Evolutionary conservation across 2,888 invertebrate genomes (phyloP).

Genomic region (Drosophila borealis): DNA sequence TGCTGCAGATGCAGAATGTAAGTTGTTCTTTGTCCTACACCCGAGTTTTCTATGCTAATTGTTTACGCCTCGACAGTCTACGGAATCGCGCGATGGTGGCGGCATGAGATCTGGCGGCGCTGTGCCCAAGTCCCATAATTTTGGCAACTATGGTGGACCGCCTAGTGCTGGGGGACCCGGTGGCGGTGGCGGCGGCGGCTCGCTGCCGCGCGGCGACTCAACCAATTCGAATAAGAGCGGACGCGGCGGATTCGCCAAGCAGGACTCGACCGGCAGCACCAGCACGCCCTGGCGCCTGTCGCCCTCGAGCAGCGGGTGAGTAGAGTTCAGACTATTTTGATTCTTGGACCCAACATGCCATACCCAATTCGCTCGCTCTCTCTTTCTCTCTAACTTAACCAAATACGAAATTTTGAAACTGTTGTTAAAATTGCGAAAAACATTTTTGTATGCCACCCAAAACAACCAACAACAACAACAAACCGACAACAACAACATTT

Average conservation of each 20-base stretch:
- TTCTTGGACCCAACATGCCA: constrained; percentile 38
- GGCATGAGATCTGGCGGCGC: constrained; percentile 84
- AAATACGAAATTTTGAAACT: constrained; percentile 46
- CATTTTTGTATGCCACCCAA: constrained; percentile 71
- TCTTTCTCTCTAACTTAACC: constrained; percentile 45
- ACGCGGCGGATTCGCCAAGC: constrained; percentile 90
- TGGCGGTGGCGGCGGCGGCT: constrained; percentile 45
- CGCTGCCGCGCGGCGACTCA: constrained; percentile 88
- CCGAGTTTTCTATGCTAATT: neutral
- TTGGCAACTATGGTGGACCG: constrained; percentile 91
- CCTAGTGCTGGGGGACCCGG: constrained; percentile 86
- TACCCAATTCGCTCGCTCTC: constrained; percentile 56
- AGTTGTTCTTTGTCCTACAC: constrained; percentile 2
- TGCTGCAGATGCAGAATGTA: constrained; percentile 84
- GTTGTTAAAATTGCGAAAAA: constrained; percentile 64
- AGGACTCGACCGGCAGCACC: constrained; percentile 85
- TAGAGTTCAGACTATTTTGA: constrained; percentile 27
- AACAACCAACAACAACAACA: constrained; percentile 44
- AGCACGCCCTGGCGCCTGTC: constrained; percentile 85
- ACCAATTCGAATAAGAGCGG: constrained; percentile 88
- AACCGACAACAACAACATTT: constrained; percentile 34
- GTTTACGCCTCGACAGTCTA: constrained; percentile 56
- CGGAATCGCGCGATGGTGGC: constrained; percentile 81
- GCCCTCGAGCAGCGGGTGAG: constrained; percentile 85
- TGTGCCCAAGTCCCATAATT: constrained; percentile 94